phyloP scores from a whole-genome alignment of 2,888 invertebrate species.

The Sinhomidia bicolor region DNA sequence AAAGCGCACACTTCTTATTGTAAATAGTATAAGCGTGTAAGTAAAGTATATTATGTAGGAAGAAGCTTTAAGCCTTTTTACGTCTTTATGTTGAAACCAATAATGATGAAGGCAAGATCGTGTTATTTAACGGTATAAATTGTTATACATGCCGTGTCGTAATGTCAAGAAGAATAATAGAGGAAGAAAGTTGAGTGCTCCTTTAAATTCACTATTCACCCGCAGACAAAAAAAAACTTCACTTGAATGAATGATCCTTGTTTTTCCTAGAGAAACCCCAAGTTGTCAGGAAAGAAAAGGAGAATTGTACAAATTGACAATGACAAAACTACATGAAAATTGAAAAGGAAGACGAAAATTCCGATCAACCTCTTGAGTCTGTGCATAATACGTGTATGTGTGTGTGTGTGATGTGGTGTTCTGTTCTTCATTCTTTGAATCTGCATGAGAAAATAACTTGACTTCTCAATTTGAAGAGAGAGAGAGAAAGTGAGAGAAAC shows the following conservation, averaged over 20 bases:
- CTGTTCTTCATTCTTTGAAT: too few relatives aligned
- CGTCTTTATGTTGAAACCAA: not conserved
- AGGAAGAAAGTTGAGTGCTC: constrained; percentile 25
- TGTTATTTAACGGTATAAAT: constrained; percentile 48
- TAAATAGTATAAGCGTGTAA: not conserved
- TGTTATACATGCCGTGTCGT: constrained; percentile 41
- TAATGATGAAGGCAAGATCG: constrained; percentile 40
- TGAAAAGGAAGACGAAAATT: constrained; percentile 53
- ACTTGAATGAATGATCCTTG: constrained; percentile 29
- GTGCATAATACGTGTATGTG: too few relatives aligned
- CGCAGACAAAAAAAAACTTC: constrained; percentile 24
- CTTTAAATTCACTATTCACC: constrained; percentile 30
- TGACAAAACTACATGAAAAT: constrained; percentile 58
- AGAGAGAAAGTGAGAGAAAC: not conserved
- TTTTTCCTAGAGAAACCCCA: constrained; percentile 18
- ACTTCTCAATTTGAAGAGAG: constrained; percentile 30
- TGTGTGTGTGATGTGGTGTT: too few relatives aligned
- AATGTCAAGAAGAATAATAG: constrained; percentile 38
- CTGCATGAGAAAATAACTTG: constrained; percentile 49
- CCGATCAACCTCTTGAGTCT: constrained; percentile 46
- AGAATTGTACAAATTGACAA: constrained; percentile 65
- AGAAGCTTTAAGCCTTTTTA: too few relatives aligned
- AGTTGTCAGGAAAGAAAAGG: not conserved
- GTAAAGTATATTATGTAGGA: too few relatives aligned
- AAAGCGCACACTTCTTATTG: not conserved